Percentiles rank a stretch among this genome's conserved stretches.
phyloP scores from a whole-genome alignment of 2,797 vertebrate genomes.

The Zalophus californianus region DNA sequence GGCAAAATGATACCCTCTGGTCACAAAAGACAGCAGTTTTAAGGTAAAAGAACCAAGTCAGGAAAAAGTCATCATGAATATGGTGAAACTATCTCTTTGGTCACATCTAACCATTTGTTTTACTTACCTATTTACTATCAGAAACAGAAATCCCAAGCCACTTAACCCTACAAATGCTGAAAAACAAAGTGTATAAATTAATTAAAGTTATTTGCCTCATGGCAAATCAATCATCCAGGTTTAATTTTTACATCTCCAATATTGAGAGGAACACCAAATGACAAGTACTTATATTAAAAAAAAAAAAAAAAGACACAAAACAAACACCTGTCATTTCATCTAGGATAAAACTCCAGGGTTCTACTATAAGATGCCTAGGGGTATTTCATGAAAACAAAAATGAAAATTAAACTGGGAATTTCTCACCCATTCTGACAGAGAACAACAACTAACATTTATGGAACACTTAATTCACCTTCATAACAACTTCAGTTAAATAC shows the following conservation, averaged over 20 bases:
- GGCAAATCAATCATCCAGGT: constrained; percentile 16
- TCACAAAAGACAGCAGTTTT: not conserved
- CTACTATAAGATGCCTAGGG: not conserved
- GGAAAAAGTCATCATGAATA: constrained; percentile 37
- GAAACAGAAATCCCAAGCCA: constrained; percentile 62
- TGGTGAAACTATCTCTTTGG: not conserved
- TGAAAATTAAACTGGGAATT: constrained; percentile 46
- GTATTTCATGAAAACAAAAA: constrained; percentile 4
- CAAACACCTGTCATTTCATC: not conserved
- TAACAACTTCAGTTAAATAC: constrained; percentile 4
- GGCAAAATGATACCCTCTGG: not conserved
- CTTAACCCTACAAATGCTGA: constrained; percentile 54
- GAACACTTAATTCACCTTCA: not conserved
- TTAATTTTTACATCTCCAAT: constrained; percentile 45
- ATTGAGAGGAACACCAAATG: not conserved
- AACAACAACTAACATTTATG: not conserved
- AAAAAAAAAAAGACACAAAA: not conserved
- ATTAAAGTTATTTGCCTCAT: constrained; percentile 31
- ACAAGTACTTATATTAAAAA: not conserved
- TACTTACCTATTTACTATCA: constrained; percentile 61
- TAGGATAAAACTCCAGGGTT: not conserved
- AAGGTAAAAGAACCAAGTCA: not conserved
- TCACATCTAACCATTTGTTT: constrained; percentile 44
- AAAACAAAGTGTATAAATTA: constrained; percentile 53
- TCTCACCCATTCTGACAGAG: constrained; percentile 15